Evolutionary conservation across 2,113 vertebrate species (phyloP).

Genomic region (Ondatra zibethicus): DNA sequence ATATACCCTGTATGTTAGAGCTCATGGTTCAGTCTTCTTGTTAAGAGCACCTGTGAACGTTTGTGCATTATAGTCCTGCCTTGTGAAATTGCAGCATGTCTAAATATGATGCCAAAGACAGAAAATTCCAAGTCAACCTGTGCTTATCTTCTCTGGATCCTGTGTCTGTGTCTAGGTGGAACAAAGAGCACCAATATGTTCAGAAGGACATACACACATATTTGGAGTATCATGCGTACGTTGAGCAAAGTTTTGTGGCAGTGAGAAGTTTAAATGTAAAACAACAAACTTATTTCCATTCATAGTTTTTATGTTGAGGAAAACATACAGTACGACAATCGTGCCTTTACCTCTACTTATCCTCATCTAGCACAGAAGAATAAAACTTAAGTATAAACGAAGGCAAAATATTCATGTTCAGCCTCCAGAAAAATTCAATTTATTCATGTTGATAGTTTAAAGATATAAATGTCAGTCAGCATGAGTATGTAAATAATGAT

Average conservation of each 20-base stretch:
- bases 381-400: not conserved
- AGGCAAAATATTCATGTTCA: not conserved
- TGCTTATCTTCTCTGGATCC: not conserved
- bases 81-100: not conserved
- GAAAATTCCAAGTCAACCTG: not conserved
- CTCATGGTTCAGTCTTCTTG: not conserved
- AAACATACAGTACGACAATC: not conserved
- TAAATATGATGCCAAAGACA: not conserved
- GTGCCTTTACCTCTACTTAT: not conserved
- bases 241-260: not conserved
- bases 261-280: not conserved
- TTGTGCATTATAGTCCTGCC: accelerated
- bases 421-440: not conserved
- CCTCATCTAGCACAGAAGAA: accelerated
- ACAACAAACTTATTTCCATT: not conserved
- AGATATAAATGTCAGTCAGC: not conserved
- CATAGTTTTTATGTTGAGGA: not conserved
- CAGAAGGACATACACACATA: not conserved
- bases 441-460: not conserved
- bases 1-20: not conserved
- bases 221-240: too few relatives aligned
- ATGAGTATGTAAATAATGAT: not conserved
- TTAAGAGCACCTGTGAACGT: not conserved
- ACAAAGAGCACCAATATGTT: not conserved
- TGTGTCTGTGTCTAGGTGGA: accelerated